Percentiles rank a stretch among this genome's conserved stretches.
Evolutionary conservation across 1,140 invertebrate species (phyloP).

Genomic region (Elymnias hypermnestra): DNA sequence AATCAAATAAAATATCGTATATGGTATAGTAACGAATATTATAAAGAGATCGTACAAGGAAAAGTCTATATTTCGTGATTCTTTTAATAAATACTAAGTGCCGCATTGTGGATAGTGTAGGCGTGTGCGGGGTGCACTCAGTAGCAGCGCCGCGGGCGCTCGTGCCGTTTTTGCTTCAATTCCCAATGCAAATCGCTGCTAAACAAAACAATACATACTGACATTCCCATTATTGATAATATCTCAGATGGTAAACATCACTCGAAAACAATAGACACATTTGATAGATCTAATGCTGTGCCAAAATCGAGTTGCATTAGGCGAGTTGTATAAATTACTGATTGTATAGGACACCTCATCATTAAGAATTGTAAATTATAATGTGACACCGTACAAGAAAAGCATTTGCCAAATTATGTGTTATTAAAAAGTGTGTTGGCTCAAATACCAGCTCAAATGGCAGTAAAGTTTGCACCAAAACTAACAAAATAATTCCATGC

Average conservation of each 20-base stretch:
- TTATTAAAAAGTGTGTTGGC: too few species aligned
- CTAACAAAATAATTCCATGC: too few species aligned
- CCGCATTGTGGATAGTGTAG: conserved; percentile 2
- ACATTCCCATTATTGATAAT: neutral
- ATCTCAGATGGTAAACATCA: conserved; percentile 20
- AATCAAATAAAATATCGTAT: too few species aligned
- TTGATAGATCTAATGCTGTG: neutral
- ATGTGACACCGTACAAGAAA: too few species aligned
- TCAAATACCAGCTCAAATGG: too few species aligned
- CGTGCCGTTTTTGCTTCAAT: conserved; percentile 63
- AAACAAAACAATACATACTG: conserved; percentile 11
- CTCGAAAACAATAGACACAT: conserved; percentile 20
- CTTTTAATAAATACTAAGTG: conserved; percentile 1
- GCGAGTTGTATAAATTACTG: too few species aligned
- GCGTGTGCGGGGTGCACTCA: conserved; percentile 33
- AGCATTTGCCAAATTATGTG: too few species aligned
- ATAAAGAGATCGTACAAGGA: too few species aligned
- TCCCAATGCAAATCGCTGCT: conserved; percentile 51
- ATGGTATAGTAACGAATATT: too few species aligned
- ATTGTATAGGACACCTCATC: too few species aligned
- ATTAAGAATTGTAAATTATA: too few species aligned
- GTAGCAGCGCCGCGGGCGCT: conserved; percentile 56
- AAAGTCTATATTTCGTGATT: neutral
- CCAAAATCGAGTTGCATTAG: neutral
- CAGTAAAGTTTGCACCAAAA: too few species aligned